Conservation (phyloP, 2,113 vertebrate species). For the Tautogolabrus adspersus region DNA sequence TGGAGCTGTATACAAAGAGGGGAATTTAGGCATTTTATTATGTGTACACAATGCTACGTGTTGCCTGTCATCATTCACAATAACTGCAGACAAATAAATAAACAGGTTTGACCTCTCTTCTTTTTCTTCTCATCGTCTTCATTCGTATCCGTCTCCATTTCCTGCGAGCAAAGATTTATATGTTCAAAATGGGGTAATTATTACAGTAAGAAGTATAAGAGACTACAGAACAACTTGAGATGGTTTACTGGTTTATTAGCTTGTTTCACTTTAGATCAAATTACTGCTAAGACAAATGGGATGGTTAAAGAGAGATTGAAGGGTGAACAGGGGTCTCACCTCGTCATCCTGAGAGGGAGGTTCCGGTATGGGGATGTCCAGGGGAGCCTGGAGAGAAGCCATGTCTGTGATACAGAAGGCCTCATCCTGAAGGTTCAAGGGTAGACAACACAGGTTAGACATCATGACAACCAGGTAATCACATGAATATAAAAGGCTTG, state of each 20-base stretch:
- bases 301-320: not conserved
- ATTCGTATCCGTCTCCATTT: slow-evolving; percentile 92
- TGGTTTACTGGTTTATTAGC: too few relatives aligned
- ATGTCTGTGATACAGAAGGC: slow-evolving; percentile 83
- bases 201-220: too few relatives aligned
- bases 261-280: too few relatives aligned
- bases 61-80: not conserved
- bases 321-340: slow-evolving; percentile 67
- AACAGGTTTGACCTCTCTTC: slow-evolving; percentile 79
- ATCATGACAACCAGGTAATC: not conserved
- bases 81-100: not conserved
- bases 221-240: too few relatives aligned
- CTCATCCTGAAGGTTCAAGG: slow-evolving; percentile 78
- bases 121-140: slow-evolving; percentile 87
- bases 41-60: not conserved
- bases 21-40: not conserved
- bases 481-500: too few relatives aligned
- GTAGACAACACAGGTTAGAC: rapidly evolving
- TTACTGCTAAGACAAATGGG: too few relatives aligned
- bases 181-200: not conserved
- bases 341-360: slow-evolving; percentile 90
- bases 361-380: slow-evolving; percentile 93
- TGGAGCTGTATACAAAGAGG: slow-evolving; percentile 78
- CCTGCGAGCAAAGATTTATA: slow-evolving; percentile 59
- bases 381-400: slow-evolving; percentile 81